Evolutionary conservation across 2,888 invertebrate species (phyloP), one percentile per base, ranked within the genome.

Genomic region (Panorpa germanica): DNA sequence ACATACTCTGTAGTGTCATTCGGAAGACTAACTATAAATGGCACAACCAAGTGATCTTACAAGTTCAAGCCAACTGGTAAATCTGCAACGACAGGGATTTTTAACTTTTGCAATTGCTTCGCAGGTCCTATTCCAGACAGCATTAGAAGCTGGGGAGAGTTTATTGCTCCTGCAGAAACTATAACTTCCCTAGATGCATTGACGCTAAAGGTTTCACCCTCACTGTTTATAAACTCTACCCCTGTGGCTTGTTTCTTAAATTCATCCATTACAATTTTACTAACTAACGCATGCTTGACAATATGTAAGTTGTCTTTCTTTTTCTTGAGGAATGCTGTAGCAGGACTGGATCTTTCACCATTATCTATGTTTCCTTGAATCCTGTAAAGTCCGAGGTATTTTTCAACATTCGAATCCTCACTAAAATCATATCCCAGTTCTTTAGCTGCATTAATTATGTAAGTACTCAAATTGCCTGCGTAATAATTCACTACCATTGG

Each of bases 131-230:
- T 60, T 2, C 86, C 86, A 10, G 81, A 78, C 12, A 85, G 48
- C 76, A 85, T 72, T 23, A 88, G 55, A 22, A 86, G 46, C 44
- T 86, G 83, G 0, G 85, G 82, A 3, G 80, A 70, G 42, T 75
- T 73, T 25, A 86, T 62, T 2, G 82, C 59, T 3, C 86, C 86
- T 3, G 76, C 80, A 11, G 76, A 70, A 10, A 88, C 45, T 37
- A 86, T 73, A 0, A 85, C 63, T 49, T 81, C 81, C 40, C 63
- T 63, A 31, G 57, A 59, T 0, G 71, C 70, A 24, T 48, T 47
- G n/a, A n/a, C n/a, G n/a, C n/a, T n/a, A n/a, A n/a, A n/a, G n/a
- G n/a, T n/a, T n/a, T n/a, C n/a, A n/a, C n/a, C n/a, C n/a, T n/a
- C n/a, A n/a, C n/a, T n/a, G n/a, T n/a, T n/a, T n/a, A n/a, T n/a